Percentiles rank a stretch among this genome's conserved stretches.
phyloP scores from a whole-genome alignment of 2,888 invertebrate genomes.

The Muschampia plurimacula region DNA sequence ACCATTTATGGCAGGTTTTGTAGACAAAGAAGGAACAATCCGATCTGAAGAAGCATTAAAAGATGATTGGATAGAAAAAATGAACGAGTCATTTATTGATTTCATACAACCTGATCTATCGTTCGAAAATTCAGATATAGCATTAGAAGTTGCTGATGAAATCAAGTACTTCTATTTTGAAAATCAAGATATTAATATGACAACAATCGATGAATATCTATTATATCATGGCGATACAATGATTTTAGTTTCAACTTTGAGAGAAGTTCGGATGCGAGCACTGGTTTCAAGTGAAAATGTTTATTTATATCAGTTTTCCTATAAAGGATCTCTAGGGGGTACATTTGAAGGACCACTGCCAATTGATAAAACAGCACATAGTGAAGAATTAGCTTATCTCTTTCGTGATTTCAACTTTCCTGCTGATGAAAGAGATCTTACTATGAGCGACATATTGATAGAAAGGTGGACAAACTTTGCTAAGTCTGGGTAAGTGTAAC shows the following conservation, averaged over 20 bases:
- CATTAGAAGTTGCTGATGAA: slow-evolving; percentile 50
- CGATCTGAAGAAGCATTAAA: slow-evolving; percentile 62
- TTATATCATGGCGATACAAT: slow-evolving; percentile 74
- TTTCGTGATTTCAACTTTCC: slow-evolving; percentile 54
- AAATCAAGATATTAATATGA: slow-evolving; percentile 50
- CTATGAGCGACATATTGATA: slow-evolving; percentile 63
- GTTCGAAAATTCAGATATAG: slow-evolving; percentile 58
- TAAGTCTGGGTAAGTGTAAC: slow-evolving; percentile 66
- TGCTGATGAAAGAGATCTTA: slow-evolving; percentile 54
- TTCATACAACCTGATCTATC: slow-evolving; percentile 71
- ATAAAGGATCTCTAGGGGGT: slow-evolving; percentile 65
- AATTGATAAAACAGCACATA: slow-evolving; percentile 64
- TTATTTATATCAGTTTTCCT: slow-evolving; percentile 77
- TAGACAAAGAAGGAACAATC: slow-evolving; percentile 75
- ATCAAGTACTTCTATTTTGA: slow-evolving; percentile 66
- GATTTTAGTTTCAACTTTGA: slow-evolving; percentile 69
- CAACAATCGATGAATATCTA: slow-evolving; percentile 57
- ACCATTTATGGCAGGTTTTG: slow-evolving; percentile 73
- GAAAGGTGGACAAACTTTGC: slow-evolving; percentile 79
- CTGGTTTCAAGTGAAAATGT: slow-evolving; percentile 50
- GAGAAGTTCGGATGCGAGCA: slow-evolving; percentile 64
- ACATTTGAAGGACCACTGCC: slow-evolving; percentile 60
- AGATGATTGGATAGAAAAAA: slow-evolving; percentile 66
- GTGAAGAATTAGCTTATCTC: slow-evolving; percentile 73
- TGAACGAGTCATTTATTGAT: slow-evolving; percentile 64